Evolutionary conservation across 1,140 invertebrate species (phyloP), one percentile per base, ranked within the genome.

Genomic region (Formica exsecta): DNA sequence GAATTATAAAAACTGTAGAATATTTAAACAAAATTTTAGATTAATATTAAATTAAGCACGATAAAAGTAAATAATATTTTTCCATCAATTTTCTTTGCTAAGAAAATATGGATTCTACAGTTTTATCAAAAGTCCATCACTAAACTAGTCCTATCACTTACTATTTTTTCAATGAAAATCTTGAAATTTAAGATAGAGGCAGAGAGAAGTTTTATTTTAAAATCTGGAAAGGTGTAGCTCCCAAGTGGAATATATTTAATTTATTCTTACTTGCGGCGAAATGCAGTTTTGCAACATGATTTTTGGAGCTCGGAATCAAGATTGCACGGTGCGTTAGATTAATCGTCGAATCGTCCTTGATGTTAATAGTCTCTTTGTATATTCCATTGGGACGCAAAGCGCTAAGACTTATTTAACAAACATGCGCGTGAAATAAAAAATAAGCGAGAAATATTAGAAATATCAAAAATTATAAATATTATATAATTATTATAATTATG

Each of bases 251-350:
- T 59, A 74, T 59, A 41, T 66, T 54, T 88, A 38, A 36, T 51
- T 88, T 81, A 51, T 79, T 29, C 62, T 87, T 73, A 64, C 74
- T 74, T 61, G 64, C 73, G 57, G 80, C 36, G 74, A 86, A 81
- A 77, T 80, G 36, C 62, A 62, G 54, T 76, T 81, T 79, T 81
- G 32, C 29, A 41, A 41, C 44, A 61, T 68, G 71, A 66, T 84
- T 36, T 51, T 71, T 79, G 59, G 19, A 87, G 73, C 77, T 89
- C 77, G 77, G 61, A 65, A 75, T 77, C 73, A 70, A 68, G 25
- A 76, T 70, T 88, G 51, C 59, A 79, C 70, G 13, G 36, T 57
- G n/a, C 6, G 8, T 62, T 51, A 75, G 57, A 57, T 16, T 62
- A 54, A 54, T 61, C 44, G 62, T 88, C 75, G 57, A 88, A 61